Evolutionary conservation across 2,888 invertebrate genomes (phyloP).

Genomic region (Lymantria dispar): DNA sequence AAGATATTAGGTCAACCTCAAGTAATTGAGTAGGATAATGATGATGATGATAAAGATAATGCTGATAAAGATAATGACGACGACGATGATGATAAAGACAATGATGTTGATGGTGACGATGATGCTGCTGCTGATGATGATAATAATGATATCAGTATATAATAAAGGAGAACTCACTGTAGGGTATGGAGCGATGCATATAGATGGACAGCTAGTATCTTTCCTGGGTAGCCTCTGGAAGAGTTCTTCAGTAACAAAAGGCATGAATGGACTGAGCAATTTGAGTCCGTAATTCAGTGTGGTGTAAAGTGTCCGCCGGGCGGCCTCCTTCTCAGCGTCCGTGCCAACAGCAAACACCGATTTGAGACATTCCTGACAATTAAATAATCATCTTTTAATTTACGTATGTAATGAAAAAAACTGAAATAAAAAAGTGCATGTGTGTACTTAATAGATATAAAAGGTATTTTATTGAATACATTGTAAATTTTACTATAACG

Average conservation of each 20-base stretch:
- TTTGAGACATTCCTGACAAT: conserved; percentile 90
- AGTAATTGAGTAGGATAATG: too few relatives aligned
- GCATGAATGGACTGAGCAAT: conserved; percentile 98
- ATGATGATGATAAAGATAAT: too few relatives aligned
- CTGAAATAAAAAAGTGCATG: not conserved
- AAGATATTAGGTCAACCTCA: too few relatives aligned
- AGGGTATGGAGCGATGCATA: conserved; percentile 95
- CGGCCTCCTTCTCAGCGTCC: conserved; percentile 80
- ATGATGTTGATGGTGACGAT: too few relatives aligned
- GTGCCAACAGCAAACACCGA: conserved; percentile 88
- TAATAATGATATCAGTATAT: too few relatives aligned
- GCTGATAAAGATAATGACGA: too few relatives aligned
- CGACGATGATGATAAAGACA: too few relatives aligned
- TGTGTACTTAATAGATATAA: too few relatives aligned
- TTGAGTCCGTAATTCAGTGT: conserved; percentile 93
- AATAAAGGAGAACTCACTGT: conserved; percentile 35
- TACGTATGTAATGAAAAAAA: not conserved
- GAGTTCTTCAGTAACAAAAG: conserved; percentile 97
- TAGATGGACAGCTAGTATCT: conserved; percentile 86
- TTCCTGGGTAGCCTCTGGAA: conserved; percentile 93
- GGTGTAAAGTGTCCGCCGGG: conserved; percentile 89
- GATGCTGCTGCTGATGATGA: too few relatives aligned
- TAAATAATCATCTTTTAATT: not conserved
- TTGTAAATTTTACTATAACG: too few relatives aligned
- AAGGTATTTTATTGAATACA: too few relatives aligned